Evolutionary conservation across 2,888 invertebrate genomes (phyloP).

Genomic region (Acanthopleura granulata): DNA sequence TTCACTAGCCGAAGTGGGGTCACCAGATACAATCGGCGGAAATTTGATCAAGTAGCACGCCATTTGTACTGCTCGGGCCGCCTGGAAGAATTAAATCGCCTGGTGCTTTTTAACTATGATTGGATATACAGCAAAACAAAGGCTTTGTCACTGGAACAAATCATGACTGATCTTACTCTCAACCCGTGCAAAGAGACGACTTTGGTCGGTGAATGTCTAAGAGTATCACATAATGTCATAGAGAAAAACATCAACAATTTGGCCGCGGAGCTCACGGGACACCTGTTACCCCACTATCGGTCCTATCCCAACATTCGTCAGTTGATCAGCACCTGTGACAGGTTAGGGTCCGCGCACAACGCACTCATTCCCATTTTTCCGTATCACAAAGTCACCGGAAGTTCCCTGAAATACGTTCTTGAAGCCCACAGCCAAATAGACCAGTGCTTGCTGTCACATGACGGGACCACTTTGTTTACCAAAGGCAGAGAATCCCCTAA

Average conservation of each 20-base stretch:
- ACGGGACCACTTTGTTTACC: constrained; percentile 48
- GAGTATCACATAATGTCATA: constrained; percentile 56
- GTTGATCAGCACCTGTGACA: constrained; percentile 64
- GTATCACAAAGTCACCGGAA: constrained; percentile 62
- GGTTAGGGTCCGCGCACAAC: constrained; percentile 56
- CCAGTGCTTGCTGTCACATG: constrained; percentile 45
- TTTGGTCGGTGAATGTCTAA: constrained; percentile 60
- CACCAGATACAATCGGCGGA: constrained; percentile 61
- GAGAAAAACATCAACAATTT: constrained; percentile 58
- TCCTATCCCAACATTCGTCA: constrained; percentile 58
- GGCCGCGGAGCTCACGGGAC: constrained; percentile 64
- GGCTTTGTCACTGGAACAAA: constrained; percentile 62
- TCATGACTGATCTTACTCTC: constrained; percentile 62
- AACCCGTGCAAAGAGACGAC: constrained; percentile 60
- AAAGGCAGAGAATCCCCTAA: constrained; percentile 53
- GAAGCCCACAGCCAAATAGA: constrained; percentile 40
- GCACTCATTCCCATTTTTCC: constrained; percentile 65
- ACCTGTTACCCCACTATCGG: constrained; percentile 63
- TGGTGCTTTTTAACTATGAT: constrained; percentile 66
- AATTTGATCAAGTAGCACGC: constrained; percentile 65
- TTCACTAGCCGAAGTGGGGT: constrained; percentile 37
- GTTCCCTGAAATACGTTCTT: constrained; percentile 58
- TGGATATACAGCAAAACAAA: constrained; percentile 67
- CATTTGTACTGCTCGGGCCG: constrained; percentile 63
- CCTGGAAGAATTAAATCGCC: constrained; percentile 58